A percentile compares a stretch with the other conserved stretches of the same genome.
These are phyloP conservation scores for Eubasilissa regina DNA, from an alignment of 1,140 invertebrate genomes.

Conservation along the genomic window DNA sequence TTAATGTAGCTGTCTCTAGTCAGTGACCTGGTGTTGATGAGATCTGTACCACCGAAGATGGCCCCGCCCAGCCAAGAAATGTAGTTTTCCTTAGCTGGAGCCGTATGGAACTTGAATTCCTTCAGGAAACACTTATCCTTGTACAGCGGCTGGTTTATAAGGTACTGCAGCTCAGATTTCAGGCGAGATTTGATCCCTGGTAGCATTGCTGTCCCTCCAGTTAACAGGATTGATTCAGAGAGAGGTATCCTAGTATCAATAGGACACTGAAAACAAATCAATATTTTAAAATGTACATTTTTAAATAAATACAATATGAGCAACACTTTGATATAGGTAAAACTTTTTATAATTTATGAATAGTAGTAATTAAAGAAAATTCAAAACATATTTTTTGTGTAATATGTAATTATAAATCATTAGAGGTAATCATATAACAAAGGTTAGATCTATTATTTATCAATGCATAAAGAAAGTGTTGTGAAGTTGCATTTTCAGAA, in stretches of 20 bases:
- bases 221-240: conserved; percentile 87
- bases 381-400: too few species aligned
- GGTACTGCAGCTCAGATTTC: conserved; percentile 79
- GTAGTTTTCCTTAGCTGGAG: conserved; percentile 88
- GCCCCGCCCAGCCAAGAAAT: conserved; percentile 77
- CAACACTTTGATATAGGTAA: too few species aligned
- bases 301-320: background rate
- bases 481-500: too few species aligned
- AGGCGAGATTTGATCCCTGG: conserved; percentile 86
- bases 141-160: conserved; percentile 79
- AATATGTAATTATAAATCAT: too few species aligned
- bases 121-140: conserved; percentile 76
- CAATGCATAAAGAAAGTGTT: too few species aligned
- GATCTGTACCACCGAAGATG: conserved; percentile 88
- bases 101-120: conserved; percentile 84
- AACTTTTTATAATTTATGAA: too few species aligned
- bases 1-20: conserved; percentile 84
- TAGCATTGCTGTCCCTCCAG: conserved; percentile 88
- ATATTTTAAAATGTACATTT: background rate
- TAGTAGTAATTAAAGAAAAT: too few species aligned
- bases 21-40: conserved; percentile 80
- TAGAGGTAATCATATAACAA: too few species aligned
- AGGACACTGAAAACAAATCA: conserved; percentile 75
- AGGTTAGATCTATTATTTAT: too few species aligned
- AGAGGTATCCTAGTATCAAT: conserved; percentile 82